A percentile compares a stretch with the other conserved stretches of the same genome.
Conservation (phyloP, 2,797 vertebrate species). For the Psittacula derbiana region DNA sequence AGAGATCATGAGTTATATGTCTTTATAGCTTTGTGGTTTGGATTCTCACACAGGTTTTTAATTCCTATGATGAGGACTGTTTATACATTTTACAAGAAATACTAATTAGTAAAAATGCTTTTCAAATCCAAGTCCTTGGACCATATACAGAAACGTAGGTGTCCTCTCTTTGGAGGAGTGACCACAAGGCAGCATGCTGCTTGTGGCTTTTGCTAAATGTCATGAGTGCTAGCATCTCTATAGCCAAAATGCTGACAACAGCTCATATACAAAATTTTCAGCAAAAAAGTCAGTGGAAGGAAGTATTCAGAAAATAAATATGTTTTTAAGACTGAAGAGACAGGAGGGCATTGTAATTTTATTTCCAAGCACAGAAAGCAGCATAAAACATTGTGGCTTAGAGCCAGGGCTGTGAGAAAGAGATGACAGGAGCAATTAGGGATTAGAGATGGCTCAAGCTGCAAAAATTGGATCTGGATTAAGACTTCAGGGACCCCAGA, state of each 20-base stretch:
- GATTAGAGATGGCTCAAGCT: conserved; percentile 68
- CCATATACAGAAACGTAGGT: conserved; percentile 48
- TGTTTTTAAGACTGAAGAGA: conserved; percentile 61
- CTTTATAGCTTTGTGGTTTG: conserved; percentile 60
- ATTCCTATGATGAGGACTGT: conserved; percentile 31
- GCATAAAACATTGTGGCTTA: conserved; percentile 54
- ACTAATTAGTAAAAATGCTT: conserved; percentile 54
- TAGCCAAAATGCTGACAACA: conserved; percentile 68
- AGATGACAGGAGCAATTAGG: conserved; percentile 71
- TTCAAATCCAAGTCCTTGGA: conserved; percentile 38
- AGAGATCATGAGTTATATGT: conserved; percentile 48
- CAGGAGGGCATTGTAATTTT: conserved; percentile 59
- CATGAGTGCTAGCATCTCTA: background rate
- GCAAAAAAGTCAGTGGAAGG: conserved; percentile 37
- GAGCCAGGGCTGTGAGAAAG: conserved; percentile 58
- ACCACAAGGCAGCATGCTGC: conserved; percentile 48
- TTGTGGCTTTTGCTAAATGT: conserved; percentile 47
- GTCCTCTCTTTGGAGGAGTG: conserved; percentile 33
- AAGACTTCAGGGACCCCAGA: conserved; percentile 55
- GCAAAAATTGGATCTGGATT: conserved; percentile 68
- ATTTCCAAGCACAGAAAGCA: conserved; percentile 64
- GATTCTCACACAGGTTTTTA: conserved; percentile 60
- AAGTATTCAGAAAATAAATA: conserved; percentile 63
- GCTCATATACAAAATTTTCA: conserved; percentile 55
- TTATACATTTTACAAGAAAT: conserved; percentile 67